Conservation (phyloP, 2,888 invertebrate species). For the Leptinotarsa tumamoca region DNA sequence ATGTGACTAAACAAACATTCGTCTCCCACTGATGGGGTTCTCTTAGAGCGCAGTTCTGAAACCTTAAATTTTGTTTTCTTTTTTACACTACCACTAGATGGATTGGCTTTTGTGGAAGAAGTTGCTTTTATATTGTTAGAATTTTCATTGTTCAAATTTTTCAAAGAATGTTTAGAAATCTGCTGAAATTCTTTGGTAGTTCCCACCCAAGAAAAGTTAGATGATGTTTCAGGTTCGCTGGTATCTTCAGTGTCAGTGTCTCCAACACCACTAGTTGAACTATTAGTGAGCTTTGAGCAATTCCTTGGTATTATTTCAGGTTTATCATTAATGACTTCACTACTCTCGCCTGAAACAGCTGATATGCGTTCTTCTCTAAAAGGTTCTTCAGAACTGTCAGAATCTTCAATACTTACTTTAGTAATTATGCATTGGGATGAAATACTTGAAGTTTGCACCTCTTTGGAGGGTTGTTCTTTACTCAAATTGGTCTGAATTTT, state of each 20-base stretch:
- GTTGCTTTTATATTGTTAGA: constrained; percentile 30
- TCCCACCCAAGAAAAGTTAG: not conserved
- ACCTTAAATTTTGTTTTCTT: constrained; percentile 32
- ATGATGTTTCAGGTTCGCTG: not conserved
- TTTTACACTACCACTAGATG: not conserved
- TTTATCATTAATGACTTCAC: not conserved
- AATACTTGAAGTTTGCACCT: not conserved
- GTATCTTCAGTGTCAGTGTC: not conserved
- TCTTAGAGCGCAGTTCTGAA: constrained; percentile 20
- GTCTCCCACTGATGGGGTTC: constrained; percentile 33
- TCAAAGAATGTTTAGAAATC: constrained; percentile 22
- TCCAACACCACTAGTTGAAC: not conserved
- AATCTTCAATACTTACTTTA: constrained; percentile 8
- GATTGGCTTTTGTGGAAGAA: constrained; percentile 3
- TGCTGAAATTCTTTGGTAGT: not conserved
- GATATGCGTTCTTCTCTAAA: constrained; percentile 33
- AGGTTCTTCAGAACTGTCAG: constrained; percentile 31
- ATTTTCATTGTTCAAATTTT: constrained; percentile 40
- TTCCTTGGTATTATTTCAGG: not conserved
- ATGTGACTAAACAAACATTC: constrained; percentile 51
- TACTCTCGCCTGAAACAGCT: not conserved
- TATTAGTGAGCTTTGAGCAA: not conserved
- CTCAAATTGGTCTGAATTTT: not conserved
- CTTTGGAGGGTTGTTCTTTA: no score
- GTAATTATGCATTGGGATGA: constrained; percentile 2